Evolutionary conservation across 2,888 invertebrate genomes (phyloP), one percentile per base, ranked within the genome.

Genomic region (Ichneumoninae sp.): DNA sequence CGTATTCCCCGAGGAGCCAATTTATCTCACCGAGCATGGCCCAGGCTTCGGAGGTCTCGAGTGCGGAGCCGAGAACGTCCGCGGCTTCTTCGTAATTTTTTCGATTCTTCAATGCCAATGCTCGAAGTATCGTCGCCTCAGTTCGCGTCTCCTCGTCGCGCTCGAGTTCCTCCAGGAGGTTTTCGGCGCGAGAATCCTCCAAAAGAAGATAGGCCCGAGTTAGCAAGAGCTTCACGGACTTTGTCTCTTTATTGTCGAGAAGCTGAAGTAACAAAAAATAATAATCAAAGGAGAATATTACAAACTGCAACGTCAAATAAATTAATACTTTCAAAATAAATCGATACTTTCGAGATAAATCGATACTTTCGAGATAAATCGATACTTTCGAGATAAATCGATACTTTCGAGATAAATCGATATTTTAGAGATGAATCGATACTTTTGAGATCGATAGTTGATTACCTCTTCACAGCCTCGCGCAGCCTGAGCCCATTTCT

Each of bases 1-100:
- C 94, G 93, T 94, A 95, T 82, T 96, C 93, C 60, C 94, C 93
- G 22, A 95, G 90, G 89, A 95, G 93, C 95, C 95, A 96, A 91
- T 96, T 95, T 77, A 96, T 94, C 90, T 94, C 94, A 1, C 96
- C 96, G 72, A 96, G 93, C 91, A 95, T 94, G 81, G 95, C 93
- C 94, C 95, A 95, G 86, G 95, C 94, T 82, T 96, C 94, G 19
- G 95, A 93, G 85, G 93, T 92, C 82, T 95, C 94, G 72, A 91
- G 90, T 76, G 94, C 90, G 60, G 92, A 91, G 86, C 95, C 93
- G 69, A 97, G 90, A 44, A 95, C 89, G 80, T 94, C 90, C 65
- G 96, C 90, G 5, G 96, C 95, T 90, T 96, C 95, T 30, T 94
- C 91, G 81, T 95, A 94, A 82, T 94, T 94, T 54, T 93, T 93